phyloP scores from a whole-genome alignment of 2,113 vertebrate species.

The Coregonus clupeaformis region DNA sequence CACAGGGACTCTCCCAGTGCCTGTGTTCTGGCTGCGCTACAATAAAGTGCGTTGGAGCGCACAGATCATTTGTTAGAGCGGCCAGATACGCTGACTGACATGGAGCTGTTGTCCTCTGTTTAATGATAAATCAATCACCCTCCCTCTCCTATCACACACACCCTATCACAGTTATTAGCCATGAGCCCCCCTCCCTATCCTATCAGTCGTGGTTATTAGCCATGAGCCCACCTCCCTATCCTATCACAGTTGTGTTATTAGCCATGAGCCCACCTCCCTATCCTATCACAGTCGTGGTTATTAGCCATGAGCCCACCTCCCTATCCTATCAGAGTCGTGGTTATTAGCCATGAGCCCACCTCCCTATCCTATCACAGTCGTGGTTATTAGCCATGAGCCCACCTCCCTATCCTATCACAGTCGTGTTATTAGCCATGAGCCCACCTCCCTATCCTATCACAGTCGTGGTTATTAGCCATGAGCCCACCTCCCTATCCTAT shows the following conservation, averaged over 20 bases:
- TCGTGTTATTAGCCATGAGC: no score
- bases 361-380: no score
- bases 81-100: constrained; percentile 69
- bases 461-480: no score
- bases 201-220: constrained; percentile 49
- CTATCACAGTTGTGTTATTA: no score
- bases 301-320: no score
- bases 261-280: no score
- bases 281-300: no score
- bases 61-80: constrained; percentile 85
- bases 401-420: neutral
- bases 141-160: constrained; percentile 46
- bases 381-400: no score
- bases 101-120: constrained; percentile 72
- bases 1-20: constrained; percentile 48
- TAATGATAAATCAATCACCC: constrained; percentile 76
- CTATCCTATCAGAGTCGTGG: no score
- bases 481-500: no score
- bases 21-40: constrained; percentile 84
- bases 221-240: neutral
- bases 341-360: no score
- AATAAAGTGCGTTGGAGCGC: constrained; percentile 89
- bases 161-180: constrained; percentile 55
- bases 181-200: no score
- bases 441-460: neutral